Base-by-base conservation (phyloP, 2,113 vertebrate genomes). In the Hippoglossus stenolepis region DNA sequence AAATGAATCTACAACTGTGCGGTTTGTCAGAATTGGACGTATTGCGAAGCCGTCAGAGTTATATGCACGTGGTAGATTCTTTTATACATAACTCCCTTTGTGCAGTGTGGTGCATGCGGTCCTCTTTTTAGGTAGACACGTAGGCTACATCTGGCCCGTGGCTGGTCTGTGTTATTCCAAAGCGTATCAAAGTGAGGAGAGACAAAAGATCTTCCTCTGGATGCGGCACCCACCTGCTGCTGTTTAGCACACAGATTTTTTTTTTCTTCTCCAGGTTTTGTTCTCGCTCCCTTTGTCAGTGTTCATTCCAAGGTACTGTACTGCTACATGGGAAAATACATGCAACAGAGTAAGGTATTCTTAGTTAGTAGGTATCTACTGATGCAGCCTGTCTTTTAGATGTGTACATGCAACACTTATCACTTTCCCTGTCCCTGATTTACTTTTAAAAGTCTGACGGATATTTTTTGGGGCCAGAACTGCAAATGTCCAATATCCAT, bases 121-220 rank as follows among this genome's bases (percentile, higher is more conserved):
- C 60, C 17, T 56, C 63, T 47, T 49, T 40, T 13, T 23, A 75
- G 64, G 65, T 56, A 45, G 66, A 66, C 80, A 76, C 4, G 26
- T 54, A 40, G 45, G 38, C 74, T 66, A 72, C 74, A 89, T 83
- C 70, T 88, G 85, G 84, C 85, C 77, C 8, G 38, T 80, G 86
- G 86, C 86, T 77, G 62, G 21, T 64, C 74, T 72, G 21, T 24
- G 67, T 45, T 65, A 17, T 53, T 74, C 53, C 49, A 67, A 68
- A 66, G 17, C 40, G 28, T 70, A 70, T 85, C 69, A 75, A 79
- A 85, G 59, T 14, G 45, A 79, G 56, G 26, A 38, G 54, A 78
- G 35, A 76, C 77, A 63, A 73, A 70, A 58, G n/a, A 67, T 68
- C 28, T 62, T 72, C 12, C 43, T 62, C 24, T 65, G 64, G 60